Evolutionary conservation across 2,797 vertebrate species (phyloP).

Genomic region (Anableps anableps): DNA sequence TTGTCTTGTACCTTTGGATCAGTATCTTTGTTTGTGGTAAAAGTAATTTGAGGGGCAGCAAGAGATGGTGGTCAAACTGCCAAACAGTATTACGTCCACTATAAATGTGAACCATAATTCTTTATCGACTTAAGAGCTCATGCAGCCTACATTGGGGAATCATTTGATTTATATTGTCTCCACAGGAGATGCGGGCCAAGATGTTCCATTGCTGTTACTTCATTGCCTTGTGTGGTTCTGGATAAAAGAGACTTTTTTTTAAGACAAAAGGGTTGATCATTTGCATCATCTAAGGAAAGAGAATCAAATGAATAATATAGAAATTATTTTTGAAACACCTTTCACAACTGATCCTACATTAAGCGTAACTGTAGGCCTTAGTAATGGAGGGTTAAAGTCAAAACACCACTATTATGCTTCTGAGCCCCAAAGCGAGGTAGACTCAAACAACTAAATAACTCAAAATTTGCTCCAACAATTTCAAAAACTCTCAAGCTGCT

Average conservation of each 20-base stretch:
- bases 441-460: no score
- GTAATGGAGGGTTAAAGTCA: not conserved
- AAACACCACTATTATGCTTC: not conserved
- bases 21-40: not conserved
- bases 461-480: no score
- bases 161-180: not conserved
- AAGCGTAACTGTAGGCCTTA: not conserved
- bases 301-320: not conserved
- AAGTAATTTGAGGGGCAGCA: not conserved
- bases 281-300: not conserved
- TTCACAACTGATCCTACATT: not conserved
- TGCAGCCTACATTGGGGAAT: not conserved
- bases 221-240: not conserved
- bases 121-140: not conserved
- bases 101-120: not conserved
- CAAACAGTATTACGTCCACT: not conserved
- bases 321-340: not conserved
- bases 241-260: not conserved
- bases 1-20: not conserved
- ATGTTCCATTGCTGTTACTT: not conserved
- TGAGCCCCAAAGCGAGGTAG: not conserved
- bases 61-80: not conserved
- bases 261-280: not conserved
- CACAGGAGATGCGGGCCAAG: conserved; percentile 6
- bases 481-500: not conserved